Evolutionary conservation across 2,797 vertebrate species (phyloP).

Genomic region (Tenualosa ilisha): DNA sequence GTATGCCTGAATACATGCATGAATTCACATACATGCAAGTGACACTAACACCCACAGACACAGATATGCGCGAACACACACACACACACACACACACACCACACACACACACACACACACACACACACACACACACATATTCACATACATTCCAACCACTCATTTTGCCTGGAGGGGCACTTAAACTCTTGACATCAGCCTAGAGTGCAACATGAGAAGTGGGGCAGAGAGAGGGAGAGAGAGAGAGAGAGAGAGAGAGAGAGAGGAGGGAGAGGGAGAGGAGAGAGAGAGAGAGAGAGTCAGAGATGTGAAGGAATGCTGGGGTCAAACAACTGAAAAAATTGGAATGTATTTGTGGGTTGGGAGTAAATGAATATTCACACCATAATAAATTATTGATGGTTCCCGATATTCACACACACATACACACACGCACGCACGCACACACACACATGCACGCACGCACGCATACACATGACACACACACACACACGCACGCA

Average conservation of each 20-base stretch:
- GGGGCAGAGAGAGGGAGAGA: background rate
- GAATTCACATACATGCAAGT: background rate
- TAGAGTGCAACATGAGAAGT: background rate
- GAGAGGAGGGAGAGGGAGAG: background rate
- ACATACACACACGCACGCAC: background rate
- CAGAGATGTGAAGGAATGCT: background rate
- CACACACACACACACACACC: background rate
- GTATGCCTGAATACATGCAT: background rate
- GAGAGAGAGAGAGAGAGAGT: background rate
- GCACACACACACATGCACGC: background rate
- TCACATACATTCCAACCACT: slow-evolving; percentile 12
- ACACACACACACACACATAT: background rate
- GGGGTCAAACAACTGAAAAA: background rate
- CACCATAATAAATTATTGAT: slow-evolving; percentile 9
- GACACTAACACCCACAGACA: background rate
- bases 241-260: background rate
- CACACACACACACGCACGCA: background rate
- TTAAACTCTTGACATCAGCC: background rate
- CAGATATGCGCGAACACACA: background rate
- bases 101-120: slow-evolving; percentile 4
- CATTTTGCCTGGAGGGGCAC: slow-evolving; percentile 1
- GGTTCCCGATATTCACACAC: background rate
- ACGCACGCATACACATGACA: background rate
- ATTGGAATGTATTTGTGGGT: background rate
- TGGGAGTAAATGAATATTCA: background rate